Evolutionary conservation across 2,888 invertebrate species (phyloP), one percentile per base, ranked within the genome.

Genomic region (Caenorhabditis sp.): DNA sequence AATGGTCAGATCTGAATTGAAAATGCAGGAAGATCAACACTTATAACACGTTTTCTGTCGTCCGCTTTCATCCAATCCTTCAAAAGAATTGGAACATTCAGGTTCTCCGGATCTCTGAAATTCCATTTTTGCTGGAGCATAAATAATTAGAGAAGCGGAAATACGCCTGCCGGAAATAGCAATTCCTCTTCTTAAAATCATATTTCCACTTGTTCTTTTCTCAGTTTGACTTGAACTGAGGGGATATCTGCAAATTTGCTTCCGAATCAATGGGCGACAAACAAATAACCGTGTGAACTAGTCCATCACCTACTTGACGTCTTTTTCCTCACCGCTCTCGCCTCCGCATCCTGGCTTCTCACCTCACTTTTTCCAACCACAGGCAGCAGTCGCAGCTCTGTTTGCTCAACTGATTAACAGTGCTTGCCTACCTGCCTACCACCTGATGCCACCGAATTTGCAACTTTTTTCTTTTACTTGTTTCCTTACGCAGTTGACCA

Each of bases 381-480:
- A 35, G n/a, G n/a, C n/a, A 27, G 45, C 62, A 35, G 43, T 55
- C 72, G 62, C 11, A 22, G 55, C 50, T 63, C 63, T 72, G 43
- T 73, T 73, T 73, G 58, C 39, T 45, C 72, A 73, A 73, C 72
- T 73, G 63, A 73, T 73, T 73, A 73, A 63, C 63, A 70, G 72
- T 52, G 72, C 72, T 52, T 32, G 35, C 30, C 63, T 63, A 73
- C 56, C 45, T 58, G 50, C 52, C 48, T 48, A 27, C 39, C 39
- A 50, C 72, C 71, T 39, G 66, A 65, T 66, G 58, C 58, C 68
- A 59, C 70, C 58, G 52, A 59, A 56, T 41, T 20, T 53, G 52
- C 70, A 70, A 70, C 59, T 45, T 70, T 46, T 26, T 7, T 30
- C 26, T 15, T 26, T 43, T 53, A 70, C 58, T 53, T 46, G 62